phyloP scores from a whole-genome alignment of 92 coral and sea anemone species.

The Parazoanthus swiftii region DNA sequence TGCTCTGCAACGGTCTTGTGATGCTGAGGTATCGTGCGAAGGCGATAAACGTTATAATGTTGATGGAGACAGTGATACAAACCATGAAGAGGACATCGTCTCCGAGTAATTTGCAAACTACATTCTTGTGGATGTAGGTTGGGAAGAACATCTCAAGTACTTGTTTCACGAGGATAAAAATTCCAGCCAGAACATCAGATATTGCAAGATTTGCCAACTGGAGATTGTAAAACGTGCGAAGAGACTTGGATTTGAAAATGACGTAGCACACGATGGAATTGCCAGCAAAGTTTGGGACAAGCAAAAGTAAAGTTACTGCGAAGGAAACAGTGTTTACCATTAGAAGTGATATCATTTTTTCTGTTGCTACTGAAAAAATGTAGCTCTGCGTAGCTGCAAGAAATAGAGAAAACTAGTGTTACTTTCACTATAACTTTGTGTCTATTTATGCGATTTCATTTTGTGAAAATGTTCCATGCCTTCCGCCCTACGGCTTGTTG shows the following conservation, averaged over 20 bases:
- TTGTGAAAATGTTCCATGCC: neutral
- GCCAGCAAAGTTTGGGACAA: conserved; percentile 3
- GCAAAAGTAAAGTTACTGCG: neutral
- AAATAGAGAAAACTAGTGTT: no score
- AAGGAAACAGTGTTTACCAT: neutral
- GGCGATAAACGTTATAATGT: conserved; percentile 6
- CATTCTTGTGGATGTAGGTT: neutral
- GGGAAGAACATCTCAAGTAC: neutral
- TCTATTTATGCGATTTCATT: neutral
- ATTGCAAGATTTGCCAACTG: conserved; percentile 21
- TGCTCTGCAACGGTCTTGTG: neutral
- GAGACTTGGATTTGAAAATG: conserved; percentile 10
- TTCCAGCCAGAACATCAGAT: conserved; percentile 7
- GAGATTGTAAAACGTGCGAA: conserved; percentile 16
- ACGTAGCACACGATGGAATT: conserved; percentile 21
- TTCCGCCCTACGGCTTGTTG: neutral
- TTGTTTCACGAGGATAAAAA: conserved; percentile 1
- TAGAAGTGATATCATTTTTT: neutral
- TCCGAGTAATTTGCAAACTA: neutral
- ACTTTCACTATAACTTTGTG: neutral
- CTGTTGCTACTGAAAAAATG: neutral
- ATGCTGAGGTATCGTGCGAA: neutral
- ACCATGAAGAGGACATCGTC: conserved; percentile 13
- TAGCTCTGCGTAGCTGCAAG: neutral
- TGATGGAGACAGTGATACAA: conserved; percentile 1